Conservation (phyloP, 2,888 invertebrate genomes). For the Drosophila histrio region DNA sequence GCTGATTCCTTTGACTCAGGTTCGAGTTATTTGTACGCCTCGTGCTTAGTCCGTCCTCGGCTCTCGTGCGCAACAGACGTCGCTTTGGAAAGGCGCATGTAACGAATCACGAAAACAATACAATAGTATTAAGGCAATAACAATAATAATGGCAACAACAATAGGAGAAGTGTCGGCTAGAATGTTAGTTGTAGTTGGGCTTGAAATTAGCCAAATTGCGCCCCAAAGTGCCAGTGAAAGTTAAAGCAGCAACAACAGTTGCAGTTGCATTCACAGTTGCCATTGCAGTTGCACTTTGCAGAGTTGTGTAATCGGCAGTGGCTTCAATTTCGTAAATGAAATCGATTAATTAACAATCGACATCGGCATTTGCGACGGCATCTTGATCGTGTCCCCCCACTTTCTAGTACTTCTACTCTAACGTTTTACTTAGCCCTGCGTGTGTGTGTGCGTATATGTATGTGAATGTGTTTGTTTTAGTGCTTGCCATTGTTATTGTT, state of each 20-base stretch:
- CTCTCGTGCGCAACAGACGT: constrained; percentile 78
- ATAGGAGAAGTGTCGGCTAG: constrained; percentile 41
- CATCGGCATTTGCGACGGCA: background rate
- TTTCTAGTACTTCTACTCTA: background rate
- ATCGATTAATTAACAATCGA: constrained; percentile 44
- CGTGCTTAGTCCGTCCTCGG: constrained; percentile 81
- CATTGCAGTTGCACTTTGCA: constrained; percentile 32
- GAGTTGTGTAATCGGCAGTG: constrained; percentile 65
- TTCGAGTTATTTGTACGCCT: constrained; percentile 20
- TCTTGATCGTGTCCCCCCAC: constrained; percentile 31
- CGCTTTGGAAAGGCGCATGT: constrained; percentile 33
- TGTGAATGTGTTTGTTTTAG: constrained; percentile 24
- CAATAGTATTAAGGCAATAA: constrained; percentile 27
- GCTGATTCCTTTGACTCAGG: constrained; percentile 39
- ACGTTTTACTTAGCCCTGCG: background rate
- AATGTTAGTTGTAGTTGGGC: constrained; percentile 50
- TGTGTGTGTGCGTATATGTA: constrained; percentile 23
- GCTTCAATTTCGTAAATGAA: background rate
- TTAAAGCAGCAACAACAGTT: constrained; percentile 11
- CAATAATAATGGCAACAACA: constrained; percentile 39
- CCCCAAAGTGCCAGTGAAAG: constrained; percentile 19
- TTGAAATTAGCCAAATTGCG: constrained; percentile 56
- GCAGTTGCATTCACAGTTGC: constrained; percentile 3
- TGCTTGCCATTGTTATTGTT: constrained; percentile 36
- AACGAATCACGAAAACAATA: constrained; percentile 10